These are phyloP conservation scores for Hololepta plana DNA, from an alignment of 2,888 invertebrate species.

Conservation along the genomic window DNA sequence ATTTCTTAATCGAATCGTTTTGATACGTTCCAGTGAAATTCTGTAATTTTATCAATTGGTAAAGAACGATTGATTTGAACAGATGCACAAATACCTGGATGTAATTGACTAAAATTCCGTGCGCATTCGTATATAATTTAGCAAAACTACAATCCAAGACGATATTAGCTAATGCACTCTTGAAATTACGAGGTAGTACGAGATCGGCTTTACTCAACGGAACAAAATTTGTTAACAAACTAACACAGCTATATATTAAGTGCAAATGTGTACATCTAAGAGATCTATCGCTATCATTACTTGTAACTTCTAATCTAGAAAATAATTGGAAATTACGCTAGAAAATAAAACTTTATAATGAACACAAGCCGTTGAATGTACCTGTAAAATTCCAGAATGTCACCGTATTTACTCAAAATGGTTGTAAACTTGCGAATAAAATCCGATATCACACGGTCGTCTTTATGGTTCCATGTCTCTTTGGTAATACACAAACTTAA, in stretches of 20 bases:
- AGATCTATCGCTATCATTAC: slow-evolving; percentile 16
- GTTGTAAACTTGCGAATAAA: slow-evolving; percentile 35
- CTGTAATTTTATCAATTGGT: too few species aligned
- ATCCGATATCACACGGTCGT: slow-evolving; percentile 28
- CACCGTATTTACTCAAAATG: slow-evolving; percentile 38
- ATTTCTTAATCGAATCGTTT: slow-evolving; percentile 22
- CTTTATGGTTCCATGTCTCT: slow-evolving; percentile 35
- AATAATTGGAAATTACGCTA: too few species aligned
- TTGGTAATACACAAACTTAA: slow-evolving; percentile 34
- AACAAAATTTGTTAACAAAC: slow-evolving; percentile 25
- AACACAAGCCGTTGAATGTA: slow-evolving; percentile 13
- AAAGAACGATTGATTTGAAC: too few species aligned
- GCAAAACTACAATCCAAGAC: slow-evolving; percentile 30
- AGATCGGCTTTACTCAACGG: slow-evolving; percentile 25
- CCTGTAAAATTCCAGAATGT: slow-evolving; percentile 36
- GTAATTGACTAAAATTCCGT: slow-evolving; percentile 19
- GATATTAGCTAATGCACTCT: slow-evolving; percentile 23
- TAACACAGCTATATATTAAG: slow-evolving; percentile 24
- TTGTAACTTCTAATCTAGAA: slow-evolving; percentile 20
- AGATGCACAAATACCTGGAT: slow-evolving; percentile 4
- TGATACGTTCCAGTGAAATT: slow-evolving; percentile 24
- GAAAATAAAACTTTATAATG: too few species aligned
- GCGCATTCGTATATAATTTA: slow-evolving; percentile 27
- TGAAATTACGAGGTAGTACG: slow-evolving; percentile 28
- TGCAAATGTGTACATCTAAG: slow-evolving; percentile 28